Base-by-base conservation (phyloP, 2,113 vertebrate species). In the Acinonyx jubatus region DNA sequence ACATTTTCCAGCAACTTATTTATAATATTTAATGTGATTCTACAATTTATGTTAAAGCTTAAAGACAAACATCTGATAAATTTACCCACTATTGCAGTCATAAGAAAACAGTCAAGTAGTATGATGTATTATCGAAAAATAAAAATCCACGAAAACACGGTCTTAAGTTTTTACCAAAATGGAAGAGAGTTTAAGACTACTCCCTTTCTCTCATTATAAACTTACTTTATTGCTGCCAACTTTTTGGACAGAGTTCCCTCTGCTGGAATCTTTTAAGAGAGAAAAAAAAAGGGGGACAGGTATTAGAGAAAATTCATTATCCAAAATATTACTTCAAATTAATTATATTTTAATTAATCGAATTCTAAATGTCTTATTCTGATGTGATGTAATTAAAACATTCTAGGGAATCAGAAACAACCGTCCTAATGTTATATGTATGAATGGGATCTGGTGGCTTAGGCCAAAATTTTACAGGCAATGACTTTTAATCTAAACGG, bases 191-290 rank as follows among this genome's bases (percentile, higher is more conserved):
- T 89, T 65, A 90, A 87, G 65, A 71, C 11, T n/a, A 74, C 3
- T 55, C 11, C 21, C 66, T 89, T 50, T 73, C 38, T 80, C 41
- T 61, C 86, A 96, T 85, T 90, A 91, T 57, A 90, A 48, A 99
- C 99, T 96, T 99, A 99, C 99, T 99, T 99, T 95, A 99, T 99
- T 3, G 99, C 98, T 25, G 99, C 99, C 27, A 99, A 97, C 98
- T 99, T 99, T 85, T 99, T 99, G 88, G 99, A 99, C 94, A 99
- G 90, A 33, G 98, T 97, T 1, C 98, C 98, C 73, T 99, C 99
- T 96, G 99, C 99, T 98, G 99, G 99, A 98, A 99, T 99, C 99
- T 99, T 96, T 98, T 87, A 97, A 98, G 80, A 65, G 78, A 21
- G 97, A 93, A 96, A 83, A 95, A 84, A 97, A 52, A 55, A 95